These are phyloP conservation scores for Sandelia bainsii DNA, from an alignment of 2,797 vertebrate species.

Conservation along the genomic window DNA sequence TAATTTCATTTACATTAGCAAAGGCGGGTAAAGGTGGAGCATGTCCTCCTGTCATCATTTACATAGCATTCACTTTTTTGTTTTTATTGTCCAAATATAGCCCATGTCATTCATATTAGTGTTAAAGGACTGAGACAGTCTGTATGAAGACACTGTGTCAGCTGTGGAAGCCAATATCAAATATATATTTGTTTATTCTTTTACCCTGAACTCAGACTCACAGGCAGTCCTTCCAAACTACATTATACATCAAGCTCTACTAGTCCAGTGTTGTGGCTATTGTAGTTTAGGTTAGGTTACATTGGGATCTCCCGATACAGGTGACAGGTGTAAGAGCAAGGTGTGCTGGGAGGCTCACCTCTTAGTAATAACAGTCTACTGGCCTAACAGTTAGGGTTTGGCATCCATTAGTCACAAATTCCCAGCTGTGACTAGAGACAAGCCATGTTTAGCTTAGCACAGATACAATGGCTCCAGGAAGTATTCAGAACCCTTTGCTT, in stretches of 20 bases:
- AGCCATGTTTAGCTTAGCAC: too few relatives aligned
- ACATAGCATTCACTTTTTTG: conserved; percentile 52
- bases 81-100: conserved; percentile 12
- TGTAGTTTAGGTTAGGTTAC: too few relatives aligned
- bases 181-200: background rate
- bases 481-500: too few relatives aligned
- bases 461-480: too few relatives aligned
- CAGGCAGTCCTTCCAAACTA: background rate
- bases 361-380: conserved; percentile 9
- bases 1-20: conserved; percentile 81
- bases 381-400: too few relatives aligned
- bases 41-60: conserved; percentile 49
- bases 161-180: background rate
- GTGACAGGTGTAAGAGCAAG: background rate
- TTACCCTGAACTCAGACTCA: background rate
- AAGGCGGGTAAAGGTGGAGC: conserved; percentile 79
- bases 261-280: background rate
- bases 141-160: background rate
- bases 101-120: conserved; percentile 21
- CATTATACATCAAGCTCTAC: background rate
- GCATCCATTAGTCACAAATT: too few relatives aligned
- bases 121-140: conserved; percentile 27
- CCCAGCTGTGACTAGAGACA: background rate
- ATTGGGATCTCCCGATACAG: background rate
- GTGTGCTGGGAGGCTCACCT: conserved; percentile 9